Evolutionary conservation across 1,140 invertebrate species (phyloP), one percentile per base, ranked within the genome.

Genomic region (Drosophila obscura): DNA sequence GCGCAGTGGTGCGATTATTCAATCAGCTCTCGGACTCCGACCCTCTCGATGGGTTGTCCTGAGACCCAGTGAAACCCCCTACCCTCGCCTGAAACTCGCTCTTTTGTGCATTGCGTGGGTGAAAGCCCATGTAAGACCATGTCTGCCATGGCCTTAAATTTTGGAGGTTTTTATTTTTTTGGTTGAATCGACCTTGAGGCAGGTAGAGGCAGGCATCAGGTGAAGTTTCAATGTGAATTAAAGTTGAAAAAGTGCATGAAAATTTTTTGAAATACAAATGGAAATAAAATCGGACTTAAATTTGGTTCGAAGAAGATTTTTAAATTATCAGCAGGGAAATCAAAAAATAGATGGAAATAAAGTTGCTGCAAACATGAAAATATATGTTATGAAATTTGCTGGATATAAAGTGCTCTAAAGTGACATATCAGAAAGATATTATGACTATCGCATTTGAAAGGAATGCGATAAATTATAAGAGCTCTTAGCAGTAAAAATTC

Each of bases 1-100:
- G 57, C 22, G 58, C 35, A 39, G 31, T 65, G 64, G 24, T 58
- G 85, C 75, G 82, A 85, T 87, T 85, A 85, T 85, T 85, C 82
- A 85, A 85, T 85, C 82, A 87, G 78, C 44, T 67, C 58, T 55
- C 49, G 35, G 35, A 39, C 28, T 7, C 28, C 53, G 57, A 26
- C 50, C 41, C 49, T 52, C 76, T 55, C 80, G 71, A 82, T 77
- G 76, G 74, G 68, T 58, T 80, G 81, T 76, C 82, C 73, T 62
- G 60, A 50, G 19, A 55, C 50, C 48, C 22, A 28, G 31, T n/a
- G 28, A 51, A 67, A 35, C 22, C 22, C 24, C 8, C 16, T 0
- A 11, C 41, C 31, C 51, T 11, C 31, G 16, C 15, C 15, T 26
- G 26, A 9, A 8, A 31, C 7, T 4, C 2, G 15, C 43, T 28